phyloP scores from a whole-genome alignment of 2,888 invertebrate genomes.

The Synergus japonicus region DNA sequence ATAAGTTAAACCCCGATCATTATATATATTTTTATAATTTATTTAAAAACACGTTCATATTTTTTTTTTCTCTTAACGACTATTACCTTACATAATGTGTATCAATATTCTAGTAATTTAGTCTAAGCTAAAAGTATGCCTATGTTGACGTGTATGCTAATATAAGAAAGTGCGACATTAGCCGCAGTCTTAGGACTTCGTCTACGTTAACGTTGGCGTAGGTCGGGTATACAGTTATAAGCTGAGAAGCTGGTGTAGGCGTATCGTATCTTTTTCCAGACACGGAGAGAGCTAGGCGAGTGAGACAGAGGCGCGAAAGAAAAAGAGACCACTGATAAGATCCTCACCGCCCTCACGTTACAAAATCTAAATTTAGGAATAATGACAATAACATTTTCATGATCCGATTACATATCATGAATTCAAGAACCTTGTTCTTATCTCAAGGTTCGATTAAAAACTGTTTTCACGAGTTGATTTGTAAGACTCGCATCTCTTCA shows the following conservation, averaged over 20 bases:
- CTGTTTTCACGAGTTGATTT: background rate
- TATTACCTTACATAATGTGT: background rate
- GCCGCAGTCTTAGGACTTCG: constrained; percentile 10
- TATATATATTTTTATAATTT: too few species aligned
- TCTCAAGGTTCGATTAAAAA: constrained; percentile 18
- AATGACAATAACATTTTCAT: constrained; percentile 22
- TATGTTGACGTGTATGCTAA: background rate
- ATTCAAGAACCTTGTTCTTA: constrained; percentile 10
- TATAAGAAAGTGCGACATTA: constrained; percentile 4
- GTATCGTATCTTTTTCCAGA: constrained; percentile 35
- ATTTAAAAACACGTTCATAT: background rate
- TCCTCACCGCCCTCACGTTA: background rate
- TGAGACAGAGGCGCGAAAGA: constrained; percentile 21
- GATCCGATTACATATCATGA: background rate
- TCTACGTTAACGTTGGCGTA: constrained; percentile 42
- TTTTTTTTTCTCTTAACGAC: too few species aligned
- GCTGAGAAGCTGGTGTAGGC: constrained; percentile 37
- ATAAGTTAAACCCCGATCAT: too few species aligned
- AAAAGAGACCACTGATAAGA: constrained; percentile 26
- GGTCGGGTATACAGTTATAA: constrained; percentile 45
- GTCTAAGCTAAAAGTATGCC: background rate
- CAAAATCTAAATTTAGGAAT: background rate
- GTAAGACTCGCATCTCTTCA: background rate
- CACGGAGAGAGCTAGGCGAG: constrained; percentile 19
- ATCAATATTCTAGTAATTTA: background rate